Percentiles rank a stretch among this genome's conserved stretches.
phyloP scores from a whole-genome alignment of 1,140 invertebrate species.

The Medauroidea extradentata region DNA sequence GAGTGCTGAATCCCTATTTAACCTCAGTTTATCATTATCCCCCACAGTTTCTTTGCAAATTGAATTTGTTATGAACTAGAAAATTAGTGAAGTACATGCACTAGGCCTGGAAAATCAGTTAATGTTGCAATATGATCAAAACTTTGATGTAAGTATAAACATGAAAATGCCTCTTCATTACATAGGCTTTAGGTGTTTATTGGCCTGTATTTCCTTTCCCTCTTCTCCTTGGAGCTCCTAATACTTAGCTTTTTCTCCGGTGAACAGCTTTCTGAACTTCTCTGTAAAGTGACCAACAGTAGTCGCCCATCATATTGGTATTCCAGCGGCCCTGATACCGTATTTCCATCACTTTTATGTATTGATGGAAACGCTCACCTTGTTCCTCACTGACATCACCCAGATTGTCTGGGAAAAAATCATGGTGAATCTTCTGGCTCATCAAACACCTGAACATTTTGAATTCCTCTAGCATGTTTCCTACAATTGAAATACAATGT shows the following conservation, averaged over 20 bases:
- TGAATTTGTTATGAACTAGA: too few species aligned
- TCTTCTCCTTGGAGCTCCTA: background rate
- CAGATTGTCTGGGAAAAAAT: constrained; percentile 31
- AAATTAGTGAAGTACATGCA: too few species aligned
- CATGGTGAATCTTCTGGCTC: constrained; percentile 34
- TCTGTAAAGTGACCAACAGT: constrained; percentile 26
- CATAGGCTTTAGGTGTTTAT: too few species aligned
- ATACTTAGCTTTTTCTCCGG: background rate
- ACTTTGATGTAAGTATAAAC: too few species aligned
- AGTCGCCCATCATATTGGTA: constrained; percentile 35
- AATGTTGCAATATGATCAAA: too few species aligned
- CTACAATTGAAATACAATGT: constrained; percentile 28
- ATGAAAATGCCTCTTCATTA: too few species aligned
- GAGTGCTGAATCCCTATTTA: too few species aligned
- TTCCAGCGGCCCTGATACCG: constrained; percentile 35
- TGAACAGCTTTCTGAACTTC: background rate
- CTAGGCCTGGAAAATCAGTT: too few species aligned
- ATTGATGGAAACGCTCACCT: constrained; percentile 32
- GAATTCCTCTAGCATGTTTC: constrained; percentile 26
- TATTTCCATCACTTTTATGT: constrained; percentile 32
- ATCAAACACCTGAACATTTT: constrained; percentile 13
- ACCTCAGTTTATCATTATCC: too few species aligned
- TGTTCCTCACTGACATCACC: constrained; percentile 33
- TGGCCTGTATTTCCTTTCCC: background rate
- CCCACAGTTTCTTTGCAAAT: too few species aligned